Conservation (phyloP, 2,113 vertebrate genomes). For the Rhabdornis inornatus region DNA sequence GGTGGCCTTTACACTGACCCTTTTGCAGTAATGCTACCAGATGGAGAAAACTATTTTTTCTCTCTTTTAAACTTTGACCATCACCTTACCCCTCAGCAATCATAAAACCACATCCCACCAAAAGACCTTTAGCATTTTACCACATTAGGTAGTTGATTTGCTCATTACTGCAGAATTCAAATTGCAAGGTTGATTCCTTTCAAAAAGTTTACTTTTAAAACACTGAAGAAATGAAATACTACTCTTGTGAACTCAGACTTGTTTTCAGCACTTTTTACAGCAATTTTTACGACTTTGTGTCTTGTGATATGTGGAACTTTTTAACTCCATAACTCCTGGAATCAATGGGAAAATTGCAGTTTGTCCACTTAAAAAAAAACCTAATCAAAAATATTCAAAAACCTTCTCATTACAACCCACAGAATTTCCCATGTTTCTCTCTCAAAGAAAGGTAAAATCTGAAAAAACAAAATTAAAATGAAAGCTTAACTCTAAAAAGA, state of each 20-base stretch:
- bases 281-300: not conserved
- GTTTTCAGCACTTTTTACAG: not conserved
- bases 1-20: not conserved
- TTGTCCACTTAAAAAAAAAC: not conserved
- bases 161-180: not conserved
- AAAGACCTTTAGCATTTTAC: accelerated
- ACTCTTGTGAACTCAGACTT: not conserved
- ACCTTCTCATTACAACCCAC: accelerated
- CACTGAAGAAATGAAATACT: not conserved
- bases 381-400: not conserved
- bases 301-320: not conserved
- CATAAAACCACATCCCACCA: not conserved
- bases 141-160: not conserved
- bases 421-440: not conserved
- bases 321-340: not conserved
- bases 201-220: not conserved
- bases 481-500: not conserved
- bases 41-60: not conserved
- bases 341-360: not conserved
- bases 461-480: not conserved
- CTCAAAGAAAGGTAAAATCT: not conserved
- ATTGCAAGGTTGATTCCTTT: not conserved
- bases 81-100: not conserved
- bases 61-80: not conserved
- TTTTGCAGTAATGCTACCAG: not conserved